Percentiles rank a stretch among this genome's conserved stretches.
Conservation (phyloP, 2,797 vertebrate genomes). For the Sitta carolinensis region DNA sequence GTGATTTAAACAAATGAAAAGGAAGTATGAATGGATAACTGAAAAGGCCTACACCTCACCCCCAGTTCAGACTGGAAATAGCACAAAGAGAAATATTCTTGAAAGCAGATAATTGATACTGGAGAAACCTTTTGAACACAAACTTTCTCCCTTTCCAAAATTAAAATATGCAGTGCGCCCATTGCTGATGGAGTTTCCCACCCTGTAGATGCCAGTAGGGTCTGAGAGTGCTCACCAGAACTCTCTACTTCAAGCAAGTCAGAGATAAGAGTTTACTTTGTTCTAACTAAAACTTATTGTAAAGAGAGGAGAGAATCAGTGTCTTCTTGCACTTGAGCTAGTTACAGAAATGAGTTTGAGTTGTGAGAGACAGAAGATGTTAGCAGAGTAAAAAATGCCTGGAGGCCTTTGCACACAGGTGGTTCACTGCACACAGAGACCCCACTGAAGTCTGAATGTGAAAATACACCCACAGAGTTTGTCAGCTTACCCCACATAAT, state of each 20-base stretch:
- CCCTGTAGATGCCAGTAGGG: background rate
- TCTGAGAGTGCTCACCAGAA: background rate
- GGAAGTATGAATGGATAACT: background rate
- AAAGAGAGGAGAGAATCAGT: background rate
- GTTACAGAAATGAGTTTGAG: background rate
- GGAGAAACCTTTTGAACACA: background rate
- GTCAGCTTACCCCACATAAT: background rate
- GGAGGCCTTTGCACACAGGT: background rate
- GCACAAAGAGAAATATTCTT: background rate
- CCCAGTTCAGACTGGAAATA: background rate
- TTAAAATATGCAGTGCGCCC: background rate
- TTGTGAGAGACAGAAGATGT: background rate
- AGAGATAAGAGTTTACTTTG: background rate
- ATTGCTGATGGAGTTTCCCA: background rate
- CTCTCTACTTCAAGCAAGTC: background rate
- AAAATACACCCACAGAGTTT: background rate
- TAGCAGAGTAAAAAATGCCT: background rate
- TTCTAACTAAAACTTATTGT: background rate
- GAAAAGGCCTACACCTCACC: background rate
- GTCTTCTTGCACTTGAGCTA: background rate
- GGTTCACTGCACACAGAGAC: background rate
- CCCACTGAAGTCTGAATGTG: background rate
- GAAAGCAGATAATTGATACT: background rate
- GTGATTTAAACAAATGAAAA: constrained; percentile 7
- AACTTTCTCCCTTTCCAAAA: background rate